These are phyloP conservation scores for Caenorhabditis wallacei DNA, from an alignment of 2,888 invertebrate species.

Conservation along the genomic window DNA sequence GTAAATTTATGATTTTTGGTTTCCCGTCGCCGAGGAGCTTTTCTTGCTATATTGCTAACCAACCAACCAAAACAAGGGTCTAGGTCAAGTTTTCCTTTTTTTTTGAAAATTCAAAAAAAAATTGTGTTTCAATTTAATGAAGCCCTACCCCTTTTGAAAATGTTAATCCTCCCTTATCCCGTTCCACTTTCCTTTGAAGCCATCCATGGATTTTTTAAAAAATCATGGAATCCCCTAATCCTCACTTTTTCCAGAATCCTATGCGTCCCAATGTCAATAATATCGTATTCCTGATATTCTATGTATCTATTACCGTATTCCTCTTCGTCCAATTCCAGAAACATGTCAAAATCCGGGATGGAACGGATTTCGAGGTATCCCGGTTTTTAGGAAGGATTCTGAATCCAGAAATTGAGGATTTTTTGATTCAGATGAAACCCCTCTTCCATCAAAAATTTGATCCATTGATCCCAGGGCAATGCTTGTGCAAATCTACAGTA, in stretches of 20 bases:
- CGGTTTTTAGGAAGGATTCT: not conserved
- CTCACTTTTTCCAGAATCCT: no score
- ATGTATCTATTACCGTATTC: conserved; percentile 19
- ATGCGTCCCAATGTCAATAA: conserved; percentile 32
- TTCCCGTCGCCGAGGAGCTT: no score
- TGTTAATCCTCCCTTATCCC: not conserved
- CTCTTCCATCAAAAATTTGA: not conserved
- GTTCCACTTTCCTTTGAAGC: not conserved
- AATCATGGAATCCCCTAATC: no score
- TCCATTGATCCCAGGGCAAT: not conserved
- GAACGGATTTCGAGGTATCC: not conserved
- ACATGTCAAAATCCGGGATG: not conserved
- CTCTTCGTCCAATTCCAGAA: conserved; percentile 31
- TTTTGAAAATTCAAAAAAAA: no score
- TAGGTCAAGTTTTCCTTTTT: no score
- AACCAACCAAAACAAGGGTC: no score
- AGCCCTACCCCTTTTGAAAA: no score
- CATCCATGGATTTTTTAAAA: not conserved
- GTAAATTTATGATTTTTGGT: no score
- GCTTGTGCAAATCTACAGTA: conserved; percentile 38
- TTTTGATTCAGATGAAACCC: conserved; percentile 1
- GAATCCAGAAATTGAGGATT: no score
- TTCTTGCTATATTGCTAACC: no score
- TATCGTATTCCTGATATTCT: conserved; percentile 4
- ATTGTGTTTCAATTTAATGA: no score